Conservation (phyloP, 2,797 vertebrate species). For the Aphelocoma californica region DNA sequence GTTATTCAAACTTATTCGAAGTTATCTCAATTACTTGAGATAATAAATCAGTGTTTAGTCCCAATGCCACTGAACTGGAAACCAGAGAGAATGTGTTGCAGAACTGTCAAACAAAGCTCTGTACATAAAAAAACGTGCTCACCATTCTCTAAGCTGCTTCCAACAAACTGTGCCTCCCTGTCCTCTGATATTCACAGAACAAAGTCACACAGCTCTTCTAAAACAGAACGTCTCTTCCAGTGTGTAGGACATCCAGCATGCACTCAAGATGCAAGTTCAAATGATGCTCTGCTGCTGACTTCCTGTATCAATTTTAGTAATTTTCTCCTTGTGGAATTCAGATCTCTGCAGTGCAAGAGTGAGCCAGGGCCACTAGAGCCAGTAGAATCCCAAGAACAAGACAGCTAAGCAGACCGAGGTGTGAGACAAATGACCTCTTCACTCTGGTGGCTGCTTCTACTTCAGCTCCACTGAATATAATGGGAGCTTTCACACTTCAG, state of each 20-base stretch:
- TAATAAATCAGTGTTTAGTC: constrained; percentile 30
- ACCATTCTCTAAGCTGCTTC: not conserved
- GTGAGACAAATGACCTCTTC: not conserved
- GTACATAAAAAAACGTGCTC: fast-evolving
- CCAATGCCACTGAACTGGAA: not conserved
- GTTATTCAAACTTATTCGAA: not conserved
- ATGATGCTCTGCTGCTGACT: not conserved
- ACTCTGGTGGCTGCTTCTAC: not conserved
- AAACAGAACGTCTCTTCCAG: not conserved
- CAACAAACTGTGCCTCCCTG: not conserved
- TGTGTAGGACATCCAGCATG: not conserved
- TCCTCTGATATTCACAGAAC: not conserved
- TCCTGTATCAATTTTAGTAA: not conserved
- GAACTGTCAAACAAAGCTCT: not conserved
- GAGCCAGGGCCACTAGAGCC: not conserved
- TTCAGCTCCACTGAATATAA: not conserved
- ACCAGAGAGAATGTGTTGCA: not conserved
- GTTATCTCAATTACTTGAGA: not conserved
- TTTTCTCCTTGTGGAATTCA: not conserved
- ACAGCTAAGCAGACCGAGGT: fast-evolving
- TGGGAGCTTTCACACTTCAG: not conserved
- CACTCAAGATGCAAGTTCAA: not conserved
- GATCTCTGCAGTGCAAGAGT: not conserved
- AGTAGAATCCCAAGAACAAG: not conserved
- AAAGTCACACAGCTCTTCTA: not conserved